A percentile compares a stretch with the other conserved stretches of the same genome.
Evolutionary conservation across 2,888 invertebrate species (phyloP).

Genomic region (Camptogramma bilineatum): DNA sequence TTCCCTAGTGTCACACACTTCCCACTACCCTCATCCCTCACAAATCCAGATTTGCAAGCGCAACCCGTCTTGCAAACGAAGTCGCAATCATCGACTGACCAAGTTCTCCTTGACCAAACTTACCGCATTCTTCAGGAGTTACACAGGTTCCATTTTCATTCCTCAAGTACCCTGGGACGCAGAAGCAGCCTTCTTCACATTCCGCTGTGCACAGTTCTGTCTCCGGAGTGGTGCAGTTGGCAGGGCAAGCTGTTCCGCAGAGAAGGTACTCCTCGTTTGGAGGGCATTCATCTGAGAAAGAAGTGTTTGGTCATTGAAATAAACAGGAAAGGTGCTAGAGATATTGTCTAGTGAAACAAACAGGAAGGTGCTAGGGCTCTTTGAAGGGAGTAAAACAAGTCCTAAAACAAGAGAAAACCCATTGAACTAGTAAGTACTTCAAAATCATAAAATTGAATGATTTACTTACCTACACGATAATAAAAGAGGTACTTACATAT

Average conservation of each 20-base stretch:
- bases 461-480: too few species aligned
- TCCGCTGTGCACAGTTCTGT: conserved; percentile 64
- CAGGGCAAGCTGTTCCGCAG: conserved; percentile 73
- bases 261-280: conserved; percentile 74
- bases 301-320: too few species aligned
- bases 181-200: conserved; percentile 78
- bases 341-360: too few species aligned
- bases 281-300: conserved; percentile 69
- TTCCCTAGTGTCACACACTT: conserved; percentile 69
- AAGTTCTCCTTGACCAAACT: conserved; percentile 23
- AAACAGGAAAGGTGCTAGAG: too few species aligned
- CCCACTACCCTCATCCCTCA: conserved; percentile 64
- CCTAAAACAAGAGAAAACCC: too few species aligned
- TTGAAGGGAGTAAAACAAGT: too few species aligned
- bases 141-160: conserved; percentile 74
- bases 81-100: conserved; percentile 44
- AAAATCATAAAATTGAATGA: too few species aligned
- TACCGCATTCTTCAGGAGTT: conserved; percentile 65
- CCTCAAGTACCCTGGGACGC: conserved; percentile 69
- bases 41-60: conserved; percentile 73
- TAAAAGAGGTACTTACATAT: too few species aligned
- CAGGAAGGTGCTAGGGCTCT: too few species aligned
- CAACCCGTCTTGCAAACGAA: conserved; percentile 75
- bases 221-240: conserved; percentile 64
- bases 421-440: too few species aligned